Evolutionary conservation across 2,888 invertebrate genomes (phyloP), one percentile per base, ranked within the genome.

Genomic region (Phortica magna): DNA sequence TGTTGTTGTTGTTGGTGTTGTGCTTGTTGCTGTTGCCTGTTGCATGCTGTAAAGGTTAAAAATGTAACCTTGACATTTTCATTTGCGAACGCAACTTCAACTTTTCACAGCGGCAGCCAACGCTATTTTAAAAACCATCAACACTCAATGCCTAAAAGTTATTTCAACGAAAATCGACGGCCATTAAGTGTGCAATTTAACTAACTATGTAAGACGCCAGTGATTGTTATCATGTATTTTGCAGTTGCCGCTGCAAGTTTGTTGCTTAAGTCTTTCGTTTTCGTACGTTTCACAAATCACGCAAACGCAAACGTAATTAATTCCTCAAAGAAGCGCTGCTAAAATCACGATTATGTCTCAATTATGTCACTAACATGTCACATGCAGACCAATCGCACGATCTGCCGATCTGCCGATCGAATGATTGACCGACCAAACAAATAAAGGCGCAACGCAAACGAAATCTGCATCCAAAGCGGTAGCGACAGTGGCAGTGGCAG

Each of bases 191-290:
- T 48, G 14, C 48, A 48, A 48, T 48, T 48, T 48, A 12, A 2
- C 48, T 48, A 12, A 2, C 48, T 48, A 48, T 55, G 71, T n/a
- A 31, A 17, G 42, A 22, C 22, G 64, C 42, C 22, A 12, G 43
- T 43, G 42, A 19, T 61, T 61, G 5, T 61, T 17, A 61, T 19
- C 17, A 61, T n/a, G n/a, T n/a, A n/a, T 1, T 61, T 6, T 61
- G 48, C 48, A 48, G 48, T 6, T 7, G 14, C 48, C 3, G 48
- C 61, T 6, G 55, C 79, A 82, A 79, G 85, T 86, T 86, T 81
- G 88, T 86, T 89, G 87, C 88, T 84, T 86, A 78, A 88, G 89
- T 86, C 86, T 88, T 86, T 86, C 82, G 85, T 81, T 89, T 86
- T 86, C 82, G 85, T 81, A 88, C n/a, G 9, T 61, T n/a, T 7